Evolutionary conservation across 2,888 invertebrate species (phyloP), one percentile per base, ranked within the genome.

Genomic region (Lasioglossum vierecki): DNA sequence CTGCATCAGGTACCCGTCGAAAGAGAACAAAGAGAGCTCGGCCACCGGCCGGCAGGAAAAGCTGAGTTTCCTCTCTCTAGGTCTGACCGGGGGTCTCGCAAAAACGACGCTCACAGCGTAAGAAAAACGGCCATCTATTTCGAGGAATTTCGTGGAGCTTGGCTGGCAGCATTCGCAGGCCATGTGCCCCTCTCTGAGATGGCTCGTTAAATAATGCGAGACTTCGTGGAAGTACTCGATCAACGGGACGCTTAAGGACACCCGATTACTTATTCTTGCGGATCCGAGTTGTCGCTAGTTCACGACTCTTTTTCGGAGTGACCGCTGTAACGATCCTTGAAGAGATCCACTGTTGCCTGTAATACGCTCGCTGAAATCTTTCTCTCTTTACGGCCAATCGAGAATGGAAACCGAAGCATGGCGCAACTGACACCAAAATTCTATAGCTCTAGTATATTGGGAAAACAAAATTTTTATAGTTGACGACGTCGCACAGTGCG

Each of bases 61-160:
- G 76, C 66, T 76, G 22, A 73, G 66, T 35, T 78, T 63, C 60
- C n/a, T 70, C 41, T 53, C 60, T 76, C 78, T 77, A 74, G 46
- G 41, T 87, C 46, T 76, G 79, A 74, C 63, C 79, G 77, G 2
- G 81, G 70, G n/a, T 26, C 83, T 81, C 71, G 79, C 72, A 79
- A 76, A 86, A 83, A 80, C 66, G 73, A 44, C 57, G 41, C 39
- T 60, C 73, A 60, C 68, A 68, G 68, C 63, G 39, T 35, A 72
- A 86, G 86, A 82, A 85, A 86, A 85, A 86, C 85, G 75, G 77
- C 77, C n/a, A 78, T 87, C 81, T 86, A 87, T 87, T 86, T 87
- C 83, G 81, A 84, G 84, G 79, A 84, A 79, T 87, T 81, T 79
- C 81, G 73, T 60, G 79, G 70, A 76, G 78, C 76, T 63, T 77